phyloP scores from a whole-genome alignment of 2,888 invertebrate species.

The Drosophila recens region DNA sequence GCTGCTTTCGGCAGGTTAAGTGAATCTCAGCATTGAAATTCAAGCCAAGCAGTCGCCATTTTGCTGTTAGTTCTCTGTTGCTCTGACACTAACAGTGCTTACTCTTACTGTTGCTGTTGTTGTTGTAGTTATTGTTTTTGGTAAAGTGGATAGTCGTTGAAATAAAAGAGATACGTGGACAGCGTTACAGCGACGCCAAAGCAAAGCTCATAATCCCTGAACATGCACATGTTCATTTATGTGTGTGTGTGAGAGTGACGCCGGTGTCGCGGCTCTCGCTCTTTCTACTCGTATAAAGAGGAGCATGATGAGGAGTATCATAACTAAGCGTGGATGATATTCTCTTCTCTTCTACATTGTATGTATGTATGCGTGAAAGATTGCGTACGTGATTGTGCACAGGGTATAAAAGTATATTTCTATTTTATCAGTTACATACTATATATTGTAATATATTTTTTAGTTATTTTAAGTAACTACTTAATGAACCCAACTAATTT shows the following conservation, averaged over 20 bases:
- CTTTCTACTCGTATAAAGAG: slow-evolving; percentile 12
- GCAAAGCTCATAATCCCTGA: slow-evolving; percentile 40
- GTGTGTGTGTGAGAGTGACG: slow-evolving; percentile 4
- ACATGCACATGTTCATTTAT: slow-evolving; percentile 9
- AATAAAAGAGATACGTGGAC: slow-evolving; percentile 20
- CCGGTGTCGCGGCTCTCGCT: slow-evolving; percentile 5
- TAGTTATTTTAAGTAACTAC: not conserved
- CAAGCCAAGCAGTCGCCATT: slow-evolving; percentile 50
- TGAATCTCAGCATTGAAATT: slow-evolving; percentile 60
- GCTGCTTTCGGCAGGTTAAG: slow-evolving; percentile 33
- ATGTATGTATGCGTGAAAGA: not conserved
- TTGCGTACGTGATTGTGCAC: slow-evolving; percentile 8
- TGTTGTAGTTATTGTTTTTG: slow-evolving; percentile 4
- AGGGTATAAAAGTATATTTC: not conserved
- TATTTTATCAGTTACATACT: not conserved
- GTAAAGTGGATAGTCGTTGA: slow-evolving; percentile 15
- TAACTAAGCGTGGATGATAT: slow-evolving; percentile 7
- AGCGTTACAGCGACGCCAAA: slow-evolving; percentile 17
- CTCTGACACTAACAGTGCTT: slow-evolving; percentile 1
- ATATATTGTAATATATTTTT: not conserved
- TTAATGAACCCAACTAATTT: slow-evolving; percentile 3
- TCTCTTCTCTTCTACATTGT: not conserved
- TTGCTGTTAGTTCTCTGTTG: slow-evolving; percentile 13
- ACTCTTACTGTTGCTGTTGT: slow-evolving; percentile 5
- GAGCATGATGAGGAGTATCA: slow-evolving; percentile 20